Conservation (phyloP, 2,888 invertebrate species). For the Pantelozetes paolii region DNA sequence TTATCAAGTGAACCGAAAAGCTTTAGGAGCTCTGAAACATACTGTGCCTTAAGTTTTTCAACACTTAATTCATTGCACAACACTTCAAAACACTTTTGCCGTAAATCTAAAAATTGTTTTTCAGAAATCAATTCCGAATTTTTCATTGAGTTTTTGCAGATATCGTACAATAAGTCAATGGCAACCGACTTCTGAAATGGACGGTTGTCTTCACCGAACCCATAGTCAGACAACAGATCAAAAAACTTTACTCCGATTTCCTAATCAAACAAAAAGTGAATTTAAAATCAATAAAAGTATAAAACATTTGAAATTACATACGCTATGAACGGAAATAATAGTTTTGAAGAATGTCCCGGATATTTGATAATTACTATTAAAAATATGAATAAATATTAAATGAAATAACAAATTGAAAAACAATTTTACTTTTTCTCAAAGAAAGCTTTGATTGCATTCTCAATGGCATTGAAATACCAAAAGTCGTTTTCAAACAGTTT, state of each 20-base stretch:
- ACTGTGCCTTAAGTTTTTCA: not conserved
- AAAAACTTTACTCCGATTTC: slow-evolving; percentile 7
- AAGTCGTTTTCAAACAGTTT: not conserved
- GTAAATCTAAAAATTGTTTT: not conserved
- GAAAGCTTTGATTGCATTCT: slow-evolving; percentile 5
- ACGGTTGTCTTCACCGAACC: not conserved
- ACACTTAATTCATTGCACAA: not conserved
- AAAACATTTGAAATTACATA: not conserved
- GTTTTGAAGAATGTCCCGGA: not conserved
- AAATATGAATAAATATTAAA: not conserved
- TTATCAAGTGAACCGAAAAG: not conserved
- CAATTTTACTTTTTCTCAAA: slow-evolving; percentile 6
- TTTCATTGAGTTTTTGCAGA: not conserved
- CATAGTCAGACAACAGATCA: not conserved
- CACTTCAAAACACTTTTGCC: not conserved
- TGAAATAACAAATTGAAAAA: not conserved
- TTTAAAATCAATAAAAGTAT: not conserved
- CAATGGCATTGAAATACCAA: not conserved
- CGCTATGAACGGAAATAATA: not conserved
- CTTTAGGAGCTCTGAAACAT: not conserved
- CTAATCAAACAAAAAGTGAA: not conserved
- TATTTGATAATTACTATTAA: slow-evolving; percentile 14
- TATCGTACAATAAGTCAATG: not conserved
- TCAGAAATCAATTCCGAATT: not conserved
- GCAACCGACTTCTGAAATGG: not conserved